Evolutionary conservation across 2,113 vertebrate genomes (phyloP).

Genomic region (Poicephalus meyeri): DNA sequence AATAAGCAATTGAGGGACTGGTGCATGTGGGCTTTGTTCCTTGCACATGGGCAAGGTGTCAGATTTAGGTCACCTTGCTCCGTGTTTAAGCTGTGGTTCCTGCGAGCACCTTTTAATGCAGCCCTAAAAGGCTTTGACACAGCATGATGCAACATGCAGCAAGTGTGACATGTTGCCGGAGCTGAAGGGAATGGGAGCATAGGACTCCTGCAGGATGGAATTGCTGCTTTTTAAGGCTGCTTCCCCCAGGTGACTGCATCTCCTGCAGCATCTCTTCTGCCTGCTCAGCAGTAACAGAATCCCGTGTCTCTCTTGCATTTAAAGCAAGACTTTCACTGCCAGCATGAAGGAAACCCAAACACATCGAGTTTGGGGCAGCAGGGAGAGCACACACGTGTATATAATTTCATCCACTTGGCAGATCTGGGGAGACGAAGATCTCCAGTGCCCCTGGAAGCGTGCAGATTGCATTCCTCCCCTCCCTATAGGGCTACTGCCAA

Average conservation of each 20-base stretch:
- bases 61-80: conserved; percentile 51
- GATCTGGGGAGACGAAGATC: neutral
- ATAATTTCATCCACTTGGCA: conserved; percentile 14
- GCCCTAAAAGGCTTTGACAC: neutral
- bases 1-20: neutral
- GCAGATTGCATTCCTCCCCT: neutral
- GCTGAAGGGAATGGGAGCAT: rapidly evolving
- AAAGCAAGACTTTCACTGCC: neutral
- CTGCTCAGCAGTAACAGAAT: neutral
- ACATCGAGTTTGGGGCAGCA: neutral
- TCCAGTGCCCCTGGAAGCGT: neutral
- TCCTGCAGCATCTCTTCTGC: neutral
- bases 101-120: neutral
- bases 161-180: neutral
- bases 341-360: neutral
- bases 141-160: neutral
- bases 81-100: neutral
- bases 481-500: conserved; percentile 10
- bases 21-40: neutral
- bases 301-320: neutral
- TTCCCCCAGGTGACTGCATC: rapidly evolving
- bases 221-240: neutral
- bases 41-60: conserved; percentile 2
- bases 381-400: neutral
- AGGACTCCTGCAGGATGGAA: neutral